A percentile compares a stretch with the other conserved stretches of the same genome.
phyloP scores from a whole-genome alignment of 2,797 vertebrate species.

The Nannoperca obscura region DNA sequence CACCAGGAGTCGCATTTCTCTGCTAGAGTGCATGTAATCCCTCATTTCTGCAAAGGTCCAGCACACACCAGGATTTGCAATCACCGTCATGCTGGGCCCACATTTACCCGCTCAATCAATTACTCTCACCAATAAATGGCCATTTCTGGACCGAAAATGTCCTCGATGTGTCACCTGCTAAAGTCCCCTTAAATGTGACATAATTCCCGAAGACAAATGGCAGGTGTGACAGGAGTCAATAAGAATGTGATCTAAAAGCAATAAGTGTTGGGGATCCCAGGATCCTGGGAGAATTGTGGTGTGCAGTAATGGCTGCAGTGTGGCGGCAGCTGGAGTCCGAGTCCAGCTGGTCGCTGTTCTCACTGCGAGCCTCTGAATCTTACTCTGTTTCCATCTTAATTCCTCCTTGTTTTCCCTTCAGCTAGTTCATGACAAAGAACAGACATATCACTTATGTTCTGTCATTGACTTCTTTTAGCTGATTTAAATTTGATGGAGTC shows the following conservation, averaged over 20 bases:
- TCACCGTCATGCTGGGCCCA: slow-evolving; percentile 67
- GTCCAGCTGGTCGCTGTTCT: slow-evolving; percentile 66
- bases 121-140: slow-evolving; percentile 81
- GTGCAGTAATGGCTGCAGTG: slow-evolving; percentile 71
- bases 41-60: slow-evolving; percentile 60
- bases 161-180: slow-evolving; percentile 86
- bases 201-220: slow-evolving; percentile 88
- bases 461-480: slow-evolving; percentile 40
- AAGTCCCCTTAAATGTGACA: slow-evolving; percentile 79
- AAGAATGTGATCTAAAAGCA: slow-evolving; percentile 90
- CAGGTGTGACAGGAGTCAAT: slow-evolving; percentile 89
- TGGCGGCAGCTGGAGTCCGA: slow-evolving; percentile 82
- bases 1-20: slow-evolving; percentile 56
- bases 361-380: slow-evolving; percentile 37
- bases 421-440: slow-evolving; percentile 45
- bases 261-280: slow-evolving; percentile 80
- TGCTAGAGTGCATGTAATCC: slow-evolving; percentile 45
- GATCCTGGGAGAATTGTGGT: slow-evolving; percentile 79
- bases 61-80: slow-evolving; percentile 62
- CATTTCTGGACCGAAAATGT: slow-evolving; percentile 85
- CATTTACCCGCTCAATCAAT: slow-evolving; percentile 87
- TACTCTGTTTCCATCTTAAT: slow-evolving; percentile 42
- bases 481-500: slow-evolving; percentile 39
- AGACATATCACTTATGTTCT: slow-evolving; percentile 43
- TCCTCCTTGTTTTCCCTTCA: slow-evolving; percentile 57